Base-by-base conservation (phyloP, 2,797 vertebrate genomes). In the Danio tinwini region DNA sequence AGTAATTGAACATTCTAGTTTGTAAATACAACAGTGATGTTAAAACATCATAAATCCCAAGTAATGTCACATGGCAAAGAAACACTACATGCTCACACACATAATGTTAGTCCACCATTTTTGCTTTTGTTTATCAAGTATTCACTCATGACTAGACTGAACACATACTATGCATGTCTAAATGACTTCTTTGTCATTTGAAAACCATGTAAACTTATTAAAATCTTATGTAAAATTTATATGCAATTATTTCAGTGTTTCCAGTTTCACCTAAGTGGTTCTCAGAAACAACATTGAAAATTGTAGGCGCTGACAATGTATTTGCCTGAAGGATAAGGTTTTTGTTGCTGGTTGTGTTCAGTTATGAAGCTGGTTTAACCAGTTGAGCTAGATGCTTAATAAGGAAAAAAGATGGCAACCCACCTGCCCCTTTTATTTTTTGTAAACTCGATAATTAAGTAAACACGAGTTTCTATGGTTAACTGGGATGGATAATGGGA, bases 351-450 rank as follows among this genome's bases (percentile, higher is more conserved):
- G 19, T 42, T n/a, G 4, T 29, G 6, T 45, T 42, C 2, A 1
- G 5, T 29, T 69, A 7, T 52, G 21, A 12, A 29, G 6, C 76
- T 42, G 55, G 76, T 69, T 78, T 61, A 50, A 78, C 65, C 55
- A 21, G 55, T 0, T 40, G 9, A 67, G 74, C 67, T 65, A 58
- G 11, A 64, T 8, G 49, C 29, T 16, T 69, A 3, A 56, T 3
- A 47, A 5, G 11, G 21, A 40, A 1, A 10, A 59, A 11, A 40
- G 16, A 68, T 39, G 53, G 16, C 64, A 40, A 37, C 13, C 37
- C 42, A 76, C 21, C 42, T 16, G 37, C 10, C 61, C 6, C 4
- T 29, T 3, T 3, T 29, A 1, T 29, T 29, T 44, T 74, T 52
- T 16, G 16, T n/a, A 70, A 70, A 42, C 65, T n/a, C 12, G 2